Evolutionary conservation across 2,113 vertebrate species (phyloP).

Genomic region (Baryphthengus martii): DNA sequence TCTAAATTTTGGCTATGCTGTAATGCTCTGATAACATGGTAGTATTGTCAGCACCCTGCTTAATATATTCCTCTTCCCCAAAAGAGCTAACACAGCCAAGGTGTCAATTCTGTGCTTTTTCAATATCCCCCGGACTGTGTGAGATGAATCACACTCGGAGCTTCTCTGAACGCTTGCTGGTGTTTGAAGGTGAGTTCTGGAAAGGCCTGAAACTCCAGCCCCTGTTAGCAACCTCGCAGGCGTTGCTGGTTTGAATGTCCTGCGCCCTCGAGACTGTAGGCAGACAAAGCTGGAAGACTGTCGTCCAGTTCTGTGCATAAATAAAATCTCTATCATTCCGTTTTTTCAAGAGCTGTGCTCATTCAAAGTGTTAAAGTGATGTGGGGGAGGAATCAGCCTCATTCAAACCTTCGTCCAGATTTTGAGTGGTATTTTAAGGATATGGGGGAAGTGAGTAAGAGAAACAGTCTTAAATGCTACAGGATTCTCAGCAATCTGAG

Average conservation of each 20-base stretch:
- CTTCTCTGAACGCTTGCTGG: background rate
- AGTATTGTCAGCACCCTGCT: background rate
- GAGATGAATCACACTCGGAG: background rate
- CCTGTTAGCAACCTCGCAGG: background rate
- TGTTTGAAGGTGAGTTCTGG: background rate
- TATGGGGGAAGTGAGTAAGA: background rate
- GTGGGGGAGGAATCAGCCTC: background rate
- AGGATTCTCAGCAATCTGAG: background rate
- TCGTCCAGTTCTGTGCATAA: background rate
- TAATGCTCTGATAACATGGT: background rate
- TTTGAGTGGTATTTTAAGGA: slow-evolving; percentile 33
- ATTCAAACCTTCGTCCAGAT: background rate
- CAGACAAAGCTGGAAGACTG: background rate
- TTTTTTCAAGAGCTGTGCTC: background rate
- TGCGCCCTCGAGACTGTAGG: background rate
- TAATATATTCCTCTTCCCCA: background rate
- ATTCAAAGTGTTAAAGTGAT: background rate
- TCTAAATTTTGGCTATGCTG: background rate
- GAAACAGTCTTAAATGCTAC: background rate
- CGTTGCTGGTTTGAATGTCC: background rate
- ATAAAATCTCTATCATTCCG: background rate
- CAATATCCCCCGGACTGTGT: background rate
- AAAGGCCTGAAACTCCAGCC: background rate
- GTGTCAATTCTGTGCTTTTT: background rate
- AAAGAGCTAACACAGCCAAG: background rate